phyloP scores from a whole-genome alignment of 53 echinoderm and acorn worm species.

The Crossaster papposus region DNA sequence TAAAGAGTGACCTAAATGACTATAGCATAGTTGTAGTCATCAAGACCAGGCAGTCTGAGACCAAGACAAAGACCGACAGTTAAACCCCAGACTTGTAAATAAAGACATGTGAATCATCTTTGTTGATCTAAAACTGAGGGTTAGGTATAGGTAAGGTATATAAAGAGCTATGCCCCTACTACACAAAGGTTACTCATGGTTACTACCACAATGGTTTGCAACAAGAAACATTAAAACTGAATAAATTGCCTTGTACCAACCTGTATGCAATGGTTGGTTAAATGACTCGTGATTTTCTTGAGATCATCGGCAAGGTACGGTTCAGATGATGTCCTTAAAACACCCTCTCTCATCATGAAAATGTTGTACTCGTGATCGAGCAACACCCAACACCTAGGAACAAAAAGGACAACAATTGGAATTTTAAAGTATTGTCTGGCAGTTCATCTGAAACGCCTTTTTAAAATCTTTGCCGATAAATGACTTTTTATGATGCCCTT shows the following conservation, averaged over 20 bases:
- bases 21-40: too few species aligned
- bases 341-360: constrained; percentile 81
- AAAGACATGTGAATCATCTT: too few species aligned
- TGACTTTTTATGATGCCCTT: too few species aligned
- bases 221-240: background rate
- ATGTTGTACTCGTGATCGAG: constrained; percentile 82
- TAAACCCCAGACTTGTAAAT: too few species aligned
- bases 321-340: constrained; percentile 79
- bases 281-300: constrained; percentile 67
- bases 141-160: too few species aligned
- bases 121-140: too few species aligned
- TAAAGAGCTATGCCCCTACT: too few species aligned
- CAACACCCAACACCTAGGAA: constrained; percentile 79
- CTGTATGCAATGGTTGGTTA: constrained; percentile 92
- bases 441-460: background rate
- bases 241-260: constrained; percentile 19
- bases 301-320: constrained; percentile 66
- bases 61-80: too few species aligned
- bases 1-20: too few species aligned
- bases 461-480: background rate
- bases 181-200: background rate
- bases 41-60: too few species aligned
- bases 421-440: background rate
- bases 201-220: background rate
- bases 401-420: constrained; percentile 4